Evolutionary conservation across 2,888 invertebrate genomes (phyloP).

Genomic region (Drosophila longiperda): DNA sequence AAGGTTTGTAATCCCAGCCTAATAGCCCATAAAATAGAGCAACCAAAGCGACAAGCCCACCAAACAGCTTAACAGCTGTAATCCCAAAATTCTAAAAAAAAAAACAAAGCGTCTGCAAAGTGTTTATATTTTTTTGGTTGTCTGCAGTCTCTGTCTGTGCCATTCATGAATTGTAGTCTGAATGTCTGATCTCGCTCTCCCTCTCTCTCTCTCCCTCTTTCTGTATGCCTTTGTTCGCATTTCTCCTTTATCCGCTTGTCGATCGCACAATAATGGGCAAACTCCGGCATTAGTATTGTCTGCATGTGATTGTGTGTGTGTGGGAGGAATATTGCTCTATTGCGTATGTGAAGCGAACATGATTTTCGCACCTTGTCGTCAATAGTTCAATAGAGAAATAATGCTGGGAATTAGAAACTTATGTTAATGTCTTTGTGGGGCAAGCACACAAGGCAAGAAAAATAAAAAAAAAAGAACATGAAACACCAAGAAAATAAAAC

Average conservation of each 20-base stretch:
- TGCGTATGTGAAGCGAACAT: conserved; percentile 48
- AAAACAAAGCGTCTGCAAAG: conserved; percentile 61
- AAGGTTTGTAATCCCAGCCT: conserved; percentile 51
- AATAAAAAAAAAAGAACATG: neutral
- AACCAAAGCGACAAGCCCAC: conserved; percentile 56
- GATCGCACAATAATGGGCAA: conserved; percentile 75
- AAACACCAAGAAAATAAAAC: neutral
- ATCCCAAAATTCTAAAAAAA: conserved; percentile 70
- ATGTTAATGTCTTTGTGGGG: conserved; percentile 23
- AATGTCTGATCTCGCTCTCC: conserved; percentile 36
- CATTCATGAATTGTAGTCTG: conserved; percentile 60
- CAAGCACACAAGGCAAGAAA: neutral
- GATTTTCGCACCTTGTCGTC: conserved; percentile 74
- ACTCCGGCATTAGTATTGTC: conserved; percentile 41
- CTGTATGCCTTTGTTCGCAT: neutral
- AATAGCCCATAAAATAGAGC: conserved; percentile 62
- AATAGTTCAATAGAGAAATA: conserved; percentile 54
- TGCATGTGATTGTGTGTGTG: neutral
- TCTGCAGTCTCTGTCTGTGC: conserved; percentile 19
- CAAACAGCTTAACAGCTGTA: conserved; percentile 75
- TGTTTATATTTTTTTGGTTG: conserved; percentile 37
- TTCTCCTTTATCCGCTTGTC: conserved; percentile 65
- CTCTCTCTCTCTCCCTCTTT: neutral
- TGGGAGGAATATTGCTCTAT: conserved; percentile 21
- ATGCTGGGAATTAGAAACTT: conserved; percentile 32